Base-by-base conservation (phyloP, 2,888 invertebrate genomes). In the Nephrotoma guestfalica region DNA sequence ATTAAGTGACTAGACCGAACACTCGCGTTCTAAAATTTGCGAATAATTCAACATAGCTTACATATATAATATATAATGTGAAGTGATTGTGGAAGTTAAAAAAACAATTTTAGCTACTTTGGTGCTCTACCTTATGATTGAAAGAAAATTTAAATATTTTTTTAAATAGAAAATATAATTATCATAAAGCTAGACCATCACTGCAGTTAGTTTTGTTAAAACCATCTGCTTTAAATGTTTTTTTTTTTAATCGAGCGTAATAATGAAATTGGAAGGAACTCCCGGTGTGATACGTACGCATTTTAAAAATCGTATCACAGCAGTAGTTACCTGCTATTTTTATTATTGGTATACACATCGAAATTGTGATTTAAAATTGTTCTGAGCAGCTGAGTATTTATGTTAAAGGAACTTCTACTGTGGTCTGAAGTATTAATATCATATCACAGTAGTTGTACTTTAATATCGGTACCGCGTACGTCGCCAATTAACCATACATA, bases 41-140 rank as follows among this genome's bases (percentile, higher is more conserved):
- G 84, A 84, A 42, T 84, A 41, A 30, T 41, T 84, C 84, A 84
- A n/a, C 84, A 84, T 51, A 43, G 5, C 43, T 47, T 11, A 47
- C 2, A 47, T 47, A 30, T 2, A 57, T 57, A 30, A 6, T 30
- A 30, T 9, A 30, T n/a, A n/a, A 13, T 9, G 18, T 18, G 51
- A n/a, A 15, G 15, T 15, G 51, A 2, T 15, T 71, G 30, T 71
- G 30, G 71, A 71, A 9, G 71, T 18, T 83, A 4, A 86, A 43
- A 86, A 41, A 41, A 40, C 88, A 88, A 89, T 89, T 89, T 89
- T 89, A 89, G 89, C 89, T 89, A 89, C 90, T 90, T 91, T 91
- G 90, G 90, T 91, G 90, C 89, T 90, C 89, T 90, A 90, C 88
- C 90, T 91, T 90, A 89, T 90, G 90, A 90, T 90, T 45, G 43